Conservation (phyloP, 2,113 vertebrate genomes). For the Elgaria multicarinata region DNA sequence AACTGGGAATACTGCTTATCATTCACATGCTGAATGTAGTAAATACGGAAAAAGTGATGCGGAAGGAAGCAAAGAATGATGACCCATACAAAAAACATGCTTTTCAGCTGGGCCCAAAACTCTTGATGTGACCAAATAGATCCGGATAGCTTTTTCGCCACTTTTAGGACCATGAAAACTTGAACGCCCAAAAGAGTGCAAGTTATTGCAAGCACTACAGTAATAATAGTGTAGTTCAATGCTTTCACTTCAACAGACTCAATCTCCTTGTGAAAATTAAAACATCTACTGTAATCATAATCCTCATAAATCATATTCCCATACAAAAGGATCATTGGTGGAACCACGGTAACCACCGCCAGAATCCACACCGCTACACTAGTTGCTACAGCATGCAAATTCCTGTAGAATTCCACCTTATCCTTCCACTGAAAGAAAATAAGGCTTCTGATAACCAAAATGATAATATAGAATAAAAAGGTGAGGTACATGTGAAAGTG, state of each 20-base stretch:
- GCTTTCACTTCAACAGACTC: accelerated
- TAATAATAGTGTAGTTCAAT: constrained; percentile 81
- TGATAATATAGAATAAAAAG: constrained; percentile 86
- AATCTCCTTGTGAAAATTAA: constrained; percentile 79
- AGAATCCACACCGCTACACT: constrained; percentile 81
- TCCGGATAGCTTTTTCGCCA: constrained; percentile 69
- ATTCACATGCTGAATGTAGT: constrained; percentile 70
- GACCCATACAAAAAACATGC: constrained; percentile 85
- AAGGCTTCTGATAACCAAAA: constrained; percentile 83
- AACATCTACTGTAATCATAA: constrained; percentile 69
- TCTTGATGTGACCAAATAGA: constrained; percentile 82
- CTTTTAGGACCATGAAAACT: constrained; percentile 71
- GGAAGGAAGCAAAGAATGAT: constrained; percentile 88
- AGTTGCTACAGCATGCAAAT: constrained; percentile 76
- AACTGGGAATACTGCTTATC: accelerated
- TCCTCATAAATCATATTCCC: constrained; percentile 49
- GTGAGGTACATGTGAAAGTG: constrained; percentile 94
- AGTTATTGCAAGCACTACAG: constrained; percentile 62
- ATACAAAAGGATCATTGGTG: constrained; percentile 70
- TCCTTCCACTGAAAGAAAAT: constrained; percentile 80
- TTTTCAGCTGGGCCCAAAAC: constrained; percentile 89
- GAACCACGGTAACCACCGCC: constrained; percentile 72
- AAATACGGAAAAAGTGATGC: constrained; percentile 86
- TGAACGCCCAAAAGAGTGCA: constrained; percentile 78
- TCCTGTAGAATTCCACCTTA: constrained; percentile 80